Conservation (phyloP, 2,888 invertebrate species). For the Physocephala rufipes region DNA sequence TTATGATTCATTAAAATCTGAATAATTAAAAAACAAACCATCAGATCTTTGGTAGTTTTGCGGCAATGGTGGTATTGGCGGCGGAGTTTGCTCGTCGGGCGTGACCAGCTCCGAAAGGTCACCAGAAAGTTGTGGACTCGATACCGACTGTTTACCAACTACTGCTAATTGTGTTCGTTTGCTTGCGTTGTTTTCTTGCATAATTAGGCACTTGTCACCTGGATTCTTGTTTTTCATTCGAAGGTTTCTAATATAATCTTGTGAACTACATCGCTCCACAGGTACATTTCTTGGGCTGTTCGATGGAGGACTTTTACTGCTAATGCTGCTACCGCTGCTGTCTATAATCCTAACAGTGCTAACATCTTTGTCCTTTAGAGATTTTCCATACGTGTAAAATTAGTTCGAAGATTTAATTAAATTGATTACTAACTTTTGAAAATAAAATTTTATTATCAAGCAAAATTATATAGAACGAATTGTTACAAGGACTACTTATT, state of each 20-base stretch:
- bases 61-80: slow-evolving; percentile 74
- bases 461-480: no score
- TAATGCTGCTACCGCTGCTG: slow-evolving; percentile 37
- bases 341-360: no score
- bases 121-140: slow-evolving; percentile 63
- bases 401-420: slow-evolving; percentile 7
- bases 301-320: slow-evolving; percentile 45
- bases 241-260: slow-evolving; percentile 50
- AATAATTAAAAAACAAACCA: slow-evolving; percentile 55
- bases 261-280: slow-evolving; percentile 57
- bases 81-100: slow-evolving; percentile 70
- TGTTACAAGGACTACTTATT: no score
- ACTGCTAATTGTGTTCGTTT: slow-evolving; percentile 37
- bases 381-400: slow-evolving; percentile 7
- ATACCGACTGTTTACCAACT: slow-evolving; percentile 54
- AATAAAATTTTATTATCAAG: no score
- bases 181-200: slow-evolving; percentile 2
- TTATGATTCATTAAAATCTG: slow-evolving; percentile 23
- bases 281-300: slow-evolving; percentile 48
- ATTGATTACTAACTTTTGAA: background rate
- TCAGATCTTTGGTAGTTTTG: slow-evolving; percentile 69
- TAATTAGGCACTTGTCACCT: slow-evolving; percentile 20
- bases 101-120: slow-evolving; percentile 51
- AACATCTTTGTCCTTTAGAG: slow-evolving; percentile 56
- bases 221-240: slow-evolving; percentile 38